Evolutionary conservation across 2,888 invertebrate genomes (phyloP).

Genomic region (Allolobophora icterica): DNA sequence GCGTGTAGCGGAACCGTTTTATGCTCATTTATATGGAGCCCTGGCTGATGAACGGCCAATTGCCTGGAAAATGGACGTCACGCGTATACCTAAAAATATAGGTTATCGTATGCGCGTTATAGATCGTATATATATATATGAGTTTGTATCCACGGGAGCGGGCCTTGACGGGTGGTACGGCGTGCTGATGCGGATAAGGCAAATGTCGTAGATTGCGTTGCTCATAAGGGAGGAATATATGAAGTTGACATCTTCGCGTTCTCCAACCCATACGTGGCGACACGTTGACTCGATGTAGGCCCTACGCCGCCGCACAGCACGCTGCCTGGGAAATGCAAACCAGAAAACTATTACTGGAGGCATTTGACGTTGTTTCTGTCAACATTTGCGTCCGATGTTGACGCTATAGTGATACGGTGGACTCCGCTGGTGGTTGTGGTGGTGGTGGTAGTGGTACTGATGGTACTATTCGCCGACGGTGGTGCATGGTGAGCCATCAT

Average conservation of each 20-base stretch:
- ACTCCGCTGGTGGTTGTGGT: too few relatives aligned
- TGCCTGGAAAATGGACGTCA: neutral
- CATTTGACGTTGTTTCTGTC: neutral
- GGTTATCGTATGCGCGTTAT: neutral
- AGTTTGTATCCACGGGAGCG: neutral
- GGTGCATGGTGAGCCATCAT: neutral
- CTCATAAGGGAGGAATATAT: neutral
- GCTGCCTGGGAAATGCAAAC: neutral
- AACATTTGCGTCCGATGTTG: constrained; percentile 10
- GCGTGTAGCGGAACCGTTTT: neutral
- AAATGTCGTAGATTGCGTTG: neutral
- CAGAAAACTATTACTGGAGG: neutral
- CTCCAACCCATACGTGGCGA: neutral
- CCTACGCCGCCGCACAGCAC: neutral
- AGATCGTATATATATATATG: too few relatives aligned
- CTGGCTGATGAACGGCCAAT: neutral
- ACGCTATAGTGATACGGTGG: neutral
- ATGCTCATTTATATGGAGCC: constrained; percentile 17
- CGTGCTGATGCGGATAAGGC: neutral
- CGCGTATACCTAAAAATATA: neutral
- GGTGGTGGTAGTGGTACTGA: too few relatives aligned
- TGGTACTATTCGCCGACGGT: neutral
- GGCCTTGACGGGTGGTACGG: neutral
- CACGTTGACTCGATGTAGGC: too few relatives aligned
- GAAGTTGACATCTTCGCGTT: neutral